These are phyloP conservation scores for Cettia cetti DNA, from an alignment of 2,113 vertebrate genomes.

Conservation along the genomic window DNA sequence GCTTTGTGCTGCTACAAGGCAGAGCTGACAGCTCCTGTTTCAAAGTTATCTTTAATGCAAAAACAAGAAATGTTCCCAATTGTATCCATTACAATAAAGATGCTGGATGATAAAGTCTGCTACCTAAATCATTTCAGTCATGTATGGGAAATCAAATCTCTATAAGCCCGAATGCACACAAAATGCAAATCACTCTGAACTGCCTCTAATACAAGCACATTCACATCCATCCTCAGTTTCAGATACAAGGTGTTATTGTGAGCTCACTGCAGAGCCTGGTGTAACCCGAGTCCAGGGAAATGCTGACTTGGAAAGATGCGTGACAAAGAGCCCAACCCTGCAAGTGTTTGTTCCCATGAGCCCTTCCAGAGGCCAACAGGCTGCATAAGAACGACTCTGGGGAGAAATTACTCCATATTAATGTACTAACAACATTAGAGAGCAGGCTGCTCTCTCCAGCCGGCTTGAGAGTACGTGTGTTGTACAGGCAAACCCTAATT, in stretches of 20 bases:
- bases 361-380: not conserved
- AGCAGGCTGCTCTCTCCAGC: accelerated
- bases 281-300: constrained; percentile 29
- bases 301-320: constrained; percentile 1
- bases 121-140: constrained; percentile 21
- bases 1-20: not conserved
- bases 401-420: not conserved
- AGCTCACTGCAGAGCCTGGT: not conserved
- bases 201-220: not conserved
- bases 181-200: constrained; percentile 9
- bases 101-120: not conserved
- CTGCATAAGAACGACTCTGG: accelerated
- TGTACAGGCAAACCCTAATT: not conserved
- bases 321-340: not conserved
- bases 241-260: constrained; percentile 46
- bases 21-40: constrained; percentile 41
- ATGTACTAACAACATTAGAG: not conserved
- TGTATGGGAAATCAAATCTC: constrained; percentile 52
- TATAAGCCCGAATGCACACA: constrained; percentile 12
- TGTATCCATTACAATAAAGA: constrained; percentile 34
- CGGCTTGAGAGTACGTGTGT: not conserved
- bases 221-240: not conserved
- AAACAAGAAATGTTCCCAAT: constrained; percentile 31
- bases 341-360: not conserved
- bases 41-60: constrained; percentile 49